Conservation (phyloP, 2,113 vertebrate species). For the Paraplagusia blochii region DNA sequence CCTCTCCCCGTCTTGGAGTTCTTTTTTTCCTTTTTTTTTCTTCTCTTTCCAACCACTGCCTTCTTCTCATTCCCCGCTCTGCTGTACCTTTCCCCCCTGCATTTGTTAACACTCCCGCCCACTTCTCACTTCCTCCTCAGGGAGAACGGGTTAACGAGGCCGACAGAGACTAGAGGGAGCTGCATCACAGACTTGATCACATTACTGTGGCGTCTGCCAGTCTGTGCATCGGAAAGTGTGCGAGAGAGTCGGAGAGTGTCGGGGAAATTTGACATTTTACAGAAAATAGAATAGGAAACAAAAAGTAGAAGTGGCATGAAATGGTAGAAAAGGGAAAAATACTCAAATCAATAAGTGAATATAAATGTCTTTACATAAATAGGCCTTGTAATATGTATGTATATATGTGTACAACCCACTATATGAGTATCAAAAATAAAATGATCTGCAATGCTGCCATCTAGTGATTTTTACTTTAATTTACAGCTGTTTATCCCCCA, state of each 20-base stretch:
- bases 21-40: no score
- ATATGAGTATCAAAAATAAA: no score
- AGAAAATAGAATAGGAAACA: conserved; percentile 19
- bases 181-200: conserved; percentile 66
- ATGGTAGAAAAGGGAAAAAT: no score
- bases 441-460: no score
- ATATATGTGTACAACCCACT: no score
- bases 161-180: conserved; percentile 57
- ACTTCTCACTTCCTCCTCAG: conserved; percentile 37
- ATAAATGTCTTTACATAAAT: no score
- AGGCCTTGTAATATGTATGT: no score
- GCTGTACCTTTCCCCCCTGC: background rate
- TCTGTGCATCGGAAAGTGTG: conserved; percentile 53
- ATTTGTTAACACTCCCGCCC: conserved; percentile 2
- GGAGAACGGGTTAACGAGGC: conserved; percentile 63
- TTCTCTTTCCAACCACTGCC: background rate
- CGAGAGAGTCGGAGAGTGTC: background rate
- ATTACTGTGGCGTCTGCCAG: conserved; percentile 64
- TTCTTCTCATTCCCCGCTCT: conserved; percentile 19
- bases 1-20: no score
- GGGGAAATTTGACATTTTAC: conserved; percentile 15
- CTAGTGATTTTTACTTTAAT: no score
- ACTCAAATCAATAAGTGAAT: no score
- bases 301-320: background rate
- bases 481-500: no score